Percentiles rank a stretch among this genome's conserved stretches.
phyloP scores from a whole-genome alignment of 2,888 invertebrate species.

The Coremacera marginata region DNA sequence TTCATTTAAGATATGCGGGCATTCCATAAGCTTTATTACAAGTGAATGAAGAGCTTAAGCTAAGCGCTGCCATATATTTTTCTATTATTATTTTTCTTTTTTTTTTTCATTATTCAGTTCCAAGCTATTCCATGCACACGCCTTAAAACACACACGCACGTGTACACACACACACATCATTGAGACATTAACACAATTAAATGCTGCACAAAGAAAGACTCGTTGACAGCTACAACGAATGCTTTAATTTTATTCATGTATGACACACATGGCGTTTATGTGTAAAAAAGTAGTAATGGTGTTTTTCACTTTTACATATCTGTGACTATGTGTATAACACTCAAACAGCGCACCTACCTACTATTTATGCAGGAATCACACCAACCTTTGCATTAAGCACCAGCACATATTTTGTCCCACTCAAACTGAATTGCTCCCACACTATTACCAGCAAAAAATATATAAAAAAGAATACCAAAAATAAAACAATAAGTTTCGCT shows the following conservation, averaged over 20 bases:
- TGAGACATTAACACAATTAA: background rate
- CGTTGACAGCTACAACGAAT: conserved; percentile 18
- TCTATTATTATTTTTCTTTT: no score
- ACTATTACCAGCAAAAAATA: no score
- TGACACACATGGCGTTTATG: background rate
- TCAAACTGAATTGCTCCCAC: no score
- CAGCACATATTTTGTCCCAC: no score
- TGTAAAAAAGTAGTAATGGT: background rate
- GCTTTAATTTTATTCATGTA: background rate
- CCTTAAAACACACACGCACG: background rate
- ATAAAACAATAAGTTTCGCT: conserved; percentile 6
- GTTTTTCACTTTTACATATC: background rate
- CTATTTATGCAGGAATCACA: no score
- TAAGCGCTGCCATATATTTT: no score
- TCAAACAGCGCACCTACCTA: no score
- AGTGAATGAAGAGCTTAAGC: no score
- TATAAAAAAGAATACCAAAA: background rate
- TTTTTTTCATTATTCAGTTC: no score
- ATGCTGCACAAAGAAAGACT: background rate
- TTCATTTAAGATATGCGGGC: background rate
- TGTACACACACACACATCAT: background rate
- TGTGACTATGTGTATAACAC: background rate
- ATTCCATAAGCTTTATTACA: background rate
- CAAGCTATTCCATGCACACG: background rate
- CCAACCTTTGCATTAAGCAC: no score